Conservation (phyloP, 1,140 invertebrate species). For the Stegodyphus dumicola region DNA sequence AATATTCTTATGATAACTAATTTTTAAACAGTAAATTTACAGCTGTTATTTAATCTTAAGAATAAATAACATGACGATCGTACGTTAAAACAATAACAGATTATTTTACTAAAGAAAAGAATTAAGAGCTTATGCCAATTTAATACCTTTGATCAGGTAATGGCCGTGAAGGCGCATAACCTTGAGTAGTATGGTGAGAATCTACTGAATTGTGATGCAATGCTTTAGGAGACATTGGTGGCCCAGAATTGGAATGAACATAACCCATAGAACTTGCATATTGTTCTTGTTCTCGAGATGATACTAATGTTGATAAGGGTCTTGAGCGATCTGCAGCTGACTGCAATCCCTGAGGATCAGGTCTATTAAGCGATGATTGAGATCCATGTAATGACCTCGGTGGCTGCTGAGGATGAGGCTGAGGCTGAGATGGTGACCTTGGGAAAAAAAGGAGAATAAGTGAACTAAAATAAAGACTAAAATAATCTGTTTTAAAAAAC, state of each 20-base stretch:
- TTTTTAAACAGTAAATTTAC: not conserved
- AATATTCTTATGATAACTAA: too few relatives aligned
- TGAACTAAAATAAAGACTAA: too few relatives aligned
- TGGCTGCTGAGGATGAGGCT: slow-evolving; percentile 46
- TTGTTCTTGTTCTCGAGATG: slow-evolving; percentile 66
- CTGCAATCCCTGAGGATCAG: slow-evolving; percentile 62
- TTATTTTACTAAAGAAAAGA: not conserved
- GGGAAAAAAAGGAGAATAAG: not conserved
- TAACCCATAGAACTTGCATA: slow-evolving; percentile 57
- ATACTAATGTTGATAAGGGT: slow-evolving; percentile 74
- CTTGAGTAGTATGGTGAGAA: slow-evolving; percentile 28
- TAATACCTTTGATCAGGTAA: slow-evolving; percentile 55
- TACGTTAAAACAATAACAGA: not conserved
- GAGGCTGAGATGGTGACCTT: not conserved
- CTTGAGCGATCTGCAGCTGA: slow-evolving; percentile 68
- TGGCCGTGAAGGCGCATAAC: slow-evolving; percentile 29
- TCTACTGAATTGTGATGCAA: slow-evolving; percentile 20
- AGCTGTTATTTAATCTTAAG: too few relatives aligned
- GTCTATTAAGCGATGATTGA: slow-evolving; percentile 62
- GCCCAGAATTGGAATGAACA: slow-evolving; percentile 42
- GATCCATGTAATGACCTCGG: slow-evolving; percentile 59
- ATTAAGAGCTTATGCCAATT: not conserved
- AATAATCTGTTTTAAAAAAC: too few relatives aligned
- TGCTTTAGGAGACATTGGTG: slow-evolving; percentile 29
- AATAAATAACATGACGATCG: too few relatives aligned